Evolutionary conservation across 2,888 invertebrate species (phyloP).

Genomic region (Octodonta nipae): DNA sequence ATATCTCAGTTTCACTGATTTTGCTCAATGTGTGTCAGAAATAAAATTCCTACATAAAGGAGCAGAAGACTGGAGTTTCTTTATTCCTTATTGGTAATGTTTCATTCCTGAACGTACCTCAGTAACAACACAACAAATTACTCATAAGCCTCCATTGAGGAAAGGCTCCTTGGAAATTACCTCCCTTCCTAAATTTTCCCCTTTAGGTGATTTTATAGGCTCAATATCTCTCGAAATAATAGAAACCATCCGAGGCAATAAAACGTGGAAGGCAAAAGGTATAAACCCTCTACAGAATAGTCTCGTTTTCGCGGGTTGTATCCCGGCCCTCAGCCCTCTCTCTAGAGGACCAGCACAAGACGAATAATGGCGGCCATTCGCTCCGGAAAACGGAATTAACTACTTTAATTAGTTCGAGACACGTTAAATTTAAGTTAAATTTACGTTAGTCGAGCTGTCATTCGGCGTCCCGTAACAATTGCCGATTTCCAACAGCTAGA

Average conservation of each 20-base stretch:
- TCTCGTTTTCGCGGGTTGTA: slow-evolving; percentile 15
- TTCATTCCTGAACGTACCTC: no score
- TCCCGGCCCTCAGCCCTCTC: slow-evolving; percentile 8
- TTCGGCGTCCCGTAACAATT: slow-evolving; percentile 25
- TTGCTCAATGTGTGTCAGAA: no score
- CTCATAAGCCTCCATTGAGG: no score
- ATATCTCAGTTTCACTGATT: no score
- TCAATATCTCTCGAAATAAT: slow-evolving; percentile 8
- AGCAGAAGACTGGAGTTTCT: no score
- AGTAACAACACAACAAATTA: no score
- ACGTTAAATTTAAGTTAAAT: slow-evolving; percentile 37
- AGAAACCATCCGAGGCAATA: slow-evolving; percentile 5
- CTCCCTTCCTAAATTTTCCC: no score
- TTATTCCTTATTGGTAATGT: no score
- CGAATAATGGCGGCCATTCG: slow-evolving; percentile 35
- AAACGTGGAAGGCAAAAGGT: slow-evolving; percentile 13
- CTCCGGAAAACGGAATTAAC: slow-evolving; percentile 37
- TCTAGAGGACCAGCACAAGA: slow-evolving; percentile 24
- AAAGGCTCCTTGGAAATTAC: no score
- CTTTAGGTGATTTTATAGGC: not conserved
- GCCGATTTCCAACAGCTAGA: slow-evolving; percentile 26
- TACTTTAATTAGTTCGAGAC: slow-evolving; percentile 39
- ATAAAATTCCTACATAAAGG: no score
- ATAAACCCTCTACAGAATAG: slow-evolving; percentile 18
- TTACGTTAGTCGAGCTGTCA: slow-evolving; percentile 33